phyloP scores from a whole-genome alignment of 2,797 vertebrate species.

The Sebastes jordani region DNA sequence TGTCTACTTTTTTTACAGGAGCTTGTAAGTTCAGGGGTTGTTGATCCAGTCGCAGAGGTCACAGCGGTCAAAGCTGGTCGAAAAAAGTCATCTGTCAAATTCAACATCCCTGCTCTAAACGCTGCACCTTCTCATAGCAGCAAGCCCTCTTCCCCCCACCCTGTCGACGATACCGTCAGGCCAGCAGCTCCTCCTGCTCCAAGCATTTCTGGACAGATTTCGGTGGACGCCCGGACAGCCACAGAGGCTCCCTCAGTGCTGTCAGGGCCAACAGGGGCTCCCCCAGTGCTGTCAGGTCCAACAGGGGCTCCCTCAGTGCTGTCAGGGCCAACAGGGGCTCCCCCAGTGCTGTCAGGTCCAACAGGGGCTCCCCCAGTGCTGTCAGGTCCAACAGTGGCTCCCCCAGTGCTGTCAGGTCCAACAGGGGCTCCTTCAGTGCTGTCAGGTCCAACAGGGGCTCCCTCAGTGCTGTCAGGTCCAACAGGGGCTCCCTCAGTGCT shows the following conservation, averaged over 20 bases:
- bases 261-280: not conserved
- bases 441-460: not conserved
- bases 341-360: not conserved
- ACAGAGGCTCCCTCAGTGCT: not conserved
- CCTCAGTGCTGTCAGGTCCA: not conserved
- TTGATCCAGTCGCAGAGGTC: not conserved
- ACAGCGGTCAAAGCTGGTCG: no score
- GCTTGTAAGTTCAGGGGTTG: not conserved
- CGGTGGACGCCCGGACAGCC: not conserved
- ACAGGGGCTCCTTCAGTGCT: not conserved
- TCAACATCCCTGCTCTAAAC: not conserved
- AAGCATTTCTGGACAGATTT: not conserved
- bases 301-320: no score
- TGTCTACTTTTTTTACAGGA: constrained; percentile 3
- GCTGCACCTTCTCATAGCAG: not conserved
- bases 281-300: no score
- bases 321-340: no score
- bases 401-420: not conserved
- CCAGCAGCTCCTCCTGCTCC: not conserved
- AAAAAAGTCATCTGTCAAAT: not conserved
- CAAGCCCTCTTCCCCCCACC: not conserved
- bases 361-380: not conserved
- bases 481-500: not conserved
- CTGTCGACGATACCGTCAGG: not conserved
- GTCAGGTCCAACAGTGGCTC: not conserved